These are phyloP conservation scores for Ophiodon elongatus DNA, from an alignment of 2,113 vertebrate genomes.

Conservation along the genomic window DNA sequence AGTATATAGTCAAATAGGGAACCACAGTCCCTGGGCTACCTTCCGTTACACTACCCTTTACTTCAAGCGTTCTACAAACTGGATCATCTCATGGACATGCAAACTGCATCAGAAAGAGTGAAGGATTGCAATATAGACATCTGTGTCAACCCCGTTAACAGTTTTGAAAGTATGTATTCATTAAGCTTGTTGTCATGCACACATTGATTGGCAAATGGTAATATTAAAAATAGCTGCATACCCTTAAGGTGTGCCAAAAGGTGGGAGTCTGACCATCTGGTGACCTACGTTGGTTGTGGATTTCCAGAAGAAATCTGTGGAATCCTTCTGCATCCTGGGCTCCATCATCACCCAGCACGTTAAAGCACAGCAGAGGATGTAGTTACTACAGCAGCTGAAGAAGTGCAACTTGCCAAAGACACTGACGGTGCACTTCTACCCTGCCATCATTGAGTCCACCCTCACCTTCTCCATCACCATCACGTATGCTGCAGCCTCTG, in stretches of 20 bases:
- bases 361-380: too few relatives aligned
- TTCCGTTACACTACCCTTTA: background rate
- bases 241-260: background rate
- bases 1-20: background rate
- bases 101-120: background rate
- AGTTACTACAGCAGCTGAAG: too few relatives aligned
- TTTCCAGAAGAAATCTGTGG: too few relatives aligned
- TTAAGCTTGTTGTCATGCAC: background rate
- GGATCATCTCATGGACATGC: background rate
- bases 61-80: background rate
- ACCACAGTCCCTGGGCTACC: background rate
- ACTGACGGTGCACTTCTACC: background rate
- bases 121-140: background rate
- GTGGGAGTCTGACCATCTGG: too few relatives aligned
- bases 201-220: background rate
- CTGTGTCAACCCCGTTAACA: too few relatives aligned
- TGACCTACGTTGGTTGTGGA: too few relatives aligned
- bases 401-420: too few relatives aligned
- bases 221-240: slow-evolving; percentile 13
- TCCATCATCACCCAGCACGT: too few relatives aligned
- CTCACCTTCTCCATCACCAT: background rate
- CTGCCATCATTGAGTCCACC: background rate
- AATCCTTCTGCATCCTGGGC: too few relatives aligned
- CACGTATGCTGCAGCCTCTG: background rate
- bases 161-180: too few relatives aligned